Percentiles rank a stretch among this genome's conserved stretches.
These are phyloP conservation scores for sheep (Ovis aries) DNA, from an alignment of 2,113 vertebrate genomes.

Conservation along the genomic window DNA sequence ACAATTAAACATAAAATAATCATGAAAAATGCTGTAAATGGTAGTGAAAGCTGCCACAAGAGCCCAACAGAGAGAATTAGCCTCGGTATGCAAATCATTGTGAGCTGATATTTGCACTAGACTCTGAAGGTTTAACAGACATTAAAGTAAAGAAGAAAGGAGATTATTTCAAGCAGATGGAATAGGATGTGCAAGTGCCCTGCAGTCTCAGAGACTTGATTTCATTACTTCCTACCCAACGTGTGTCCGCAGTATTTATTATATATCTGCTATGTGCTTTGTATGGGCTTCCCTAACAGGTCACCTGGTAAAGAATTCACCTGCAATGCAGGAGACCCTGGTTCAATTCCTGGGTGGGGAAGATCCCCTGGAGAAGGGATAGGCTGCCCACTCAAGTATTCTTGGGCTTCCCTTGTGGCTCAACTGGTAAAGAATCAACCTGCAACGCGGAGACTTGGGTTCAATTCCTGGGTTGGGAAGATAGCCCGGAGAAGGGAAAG, in stretches of 20 bases:
- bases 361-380: not conserved
- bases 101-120: not conserved
- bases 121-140: not conserved
- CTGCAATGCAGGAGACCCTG: not conserved
- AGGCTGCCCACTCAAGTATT: not conserved
- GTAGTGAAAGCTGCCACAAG: not conserved
- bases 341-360: not conserved
- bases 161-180: not conserved
- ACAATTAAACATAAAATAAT: not conserved
- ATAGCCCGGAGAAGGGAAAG: not conserved
- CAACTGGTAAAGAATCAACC: not conserved
- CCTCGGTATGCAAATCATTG: not conserved
- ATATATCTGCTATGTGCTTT: not conserved
- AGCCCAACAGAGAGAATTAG: not conserved
- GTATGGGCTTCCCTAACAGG: not conserved
- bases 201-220: not conserved
- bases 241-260: not conserved
- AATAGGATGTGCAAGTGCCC: not conserved
- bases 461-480: not conserved
- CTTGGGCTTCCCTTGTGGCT: not conserved
- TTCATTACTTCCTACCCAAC: not conserved
- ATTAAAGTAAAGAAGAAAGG: not conserved
- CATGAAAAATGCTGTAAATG: not conserved
- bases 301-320: not conserved
- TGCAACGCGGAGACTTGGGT: accelerated